These are phyloP conservation scores for Sebastes umbrosus DNA, from an alignment of 2,797 vertebrate species.

Conservation along the genomic window DNA sequence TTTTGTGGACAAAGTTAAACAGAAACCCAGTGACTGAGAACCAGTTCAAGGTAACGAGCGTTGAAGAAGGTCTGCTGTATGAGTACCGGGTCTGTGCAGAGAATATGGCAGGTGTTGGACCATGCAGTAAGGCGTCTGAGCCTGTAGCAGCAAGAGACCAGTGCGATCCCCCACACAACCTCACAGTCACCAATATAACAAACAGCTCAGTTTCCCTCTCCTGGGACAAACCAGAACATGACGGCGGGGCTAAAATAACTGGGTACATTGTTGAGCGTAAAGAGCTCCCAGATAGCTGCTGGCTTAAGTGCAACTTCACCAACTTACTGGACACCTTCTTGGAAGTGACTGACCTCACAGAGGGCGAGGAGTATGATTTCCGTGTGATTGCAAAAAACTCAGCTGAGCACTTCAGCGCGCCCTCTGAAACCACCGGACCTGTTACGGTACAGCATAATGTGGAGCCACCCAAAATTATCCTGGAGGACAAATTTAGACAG, in stretches of 20 bases:
- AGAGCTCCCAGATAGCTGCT: conserved; percentile 92
- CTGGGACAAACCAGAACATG: conserved; percentile 95
- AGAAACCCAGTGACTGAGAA: conserved; percentile 88
- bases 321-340: conserved; percentile 93
- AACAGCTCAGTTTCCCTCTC: conserved; percentile 92
- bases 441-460: conserved; percentile 94
- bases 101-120: conserved; percentile 94
- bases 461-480: conserved; percentile 91
- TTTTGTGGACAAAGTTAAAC: conserved; percentile 95
- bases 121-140: conserved; percentile 90
- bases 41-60: conserved; percentile 90
- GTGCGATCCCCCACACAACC: conserved; percentile 93
- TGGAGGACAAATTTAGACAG: conserved; percentile 93
- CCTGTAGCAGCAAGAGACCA: conserved; percentile 93
- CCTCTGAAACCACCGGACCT: conserved; percentile 92
- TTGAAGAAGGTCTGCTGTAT: conserved; percentile 94
- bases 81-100: conserved; percentile 93
- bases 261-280: conserved; percentile 94
- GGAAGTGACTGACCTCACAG: conserved; percentile 92
- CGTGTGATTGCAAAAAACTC: conserved; percentile 94
- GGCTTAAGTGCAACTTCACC: conserved; percentile 98
- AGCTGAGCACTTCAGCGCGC: conserved; percentile 91
- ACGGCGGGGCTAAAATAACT: conserved; percentile 96
- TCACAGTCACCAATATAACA: conserved; percentile 93
- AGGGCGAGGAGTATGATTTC: conserved; percentile 95